Base-by-base conservation (phyloP, 2,113 vertebrate genomes). In the Ammodytes dubius region DNA sequence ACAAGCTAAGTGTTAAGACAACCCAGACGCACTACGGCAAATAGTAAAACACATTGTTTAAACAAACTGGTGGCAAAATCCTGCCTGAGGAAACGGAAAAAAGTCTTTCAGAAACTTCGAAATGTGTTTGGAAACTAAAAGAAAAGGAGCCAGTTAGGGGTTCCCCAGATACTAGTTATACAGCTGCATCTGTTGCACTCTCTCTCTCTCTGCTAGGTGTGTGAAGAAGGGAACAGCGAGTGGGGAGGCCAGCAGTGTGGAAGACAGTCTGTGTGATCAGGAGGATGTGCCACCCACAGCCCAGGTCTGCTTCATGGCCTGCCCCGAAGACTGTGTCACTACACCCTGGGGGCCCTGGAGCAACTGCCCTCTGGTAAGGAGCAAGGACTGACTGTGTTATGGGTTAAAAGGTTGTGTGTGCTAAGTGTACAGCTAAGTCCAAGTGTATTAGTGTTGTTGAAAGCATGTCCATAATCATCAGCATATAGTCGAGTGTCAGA, bases 331-430 rank as follows among this genome's bases (percentile, higher is more conserved):
- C 82, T 99, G 98, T 50, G 97, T 97, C 1, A 90, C 97, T 92
- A 95, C 97, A 13, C 91, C 95, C 14, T 99, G 98, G 98, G 97
- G 96, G 74, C 91, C 88, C 0, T 99, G 98, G 98, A 99, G 93
- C 93, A 83, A 49, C 3, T 99, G 98, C 84, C 95, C 97, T 0
- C 93, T 93, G 96, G 98, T 99, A 95, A 89, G 87, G 74, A 56
- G 2, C 43, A 47, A 43, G 19, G 10, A 46, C 0, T 64, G 4
- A 19, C 9, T 3, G 1, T 35, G 52, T 52, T 67, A 39, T 13
- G 43, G 9, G 13, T 17, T 69, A 37, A 70, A 14, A 71, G 17
- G 57, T 74, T 45, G n/a, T 63, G n/a, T n/a, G 3, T 27, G 27
- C 27, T 27, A 27, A 27, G 27, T 27, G 27, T 27, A 27, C 27